Evolutionary conservation across 2,888 invertebrate species (phyloP), one percentile per base, ranked within the genome.

Genomic region (Ormyrus rosae): DNA sequence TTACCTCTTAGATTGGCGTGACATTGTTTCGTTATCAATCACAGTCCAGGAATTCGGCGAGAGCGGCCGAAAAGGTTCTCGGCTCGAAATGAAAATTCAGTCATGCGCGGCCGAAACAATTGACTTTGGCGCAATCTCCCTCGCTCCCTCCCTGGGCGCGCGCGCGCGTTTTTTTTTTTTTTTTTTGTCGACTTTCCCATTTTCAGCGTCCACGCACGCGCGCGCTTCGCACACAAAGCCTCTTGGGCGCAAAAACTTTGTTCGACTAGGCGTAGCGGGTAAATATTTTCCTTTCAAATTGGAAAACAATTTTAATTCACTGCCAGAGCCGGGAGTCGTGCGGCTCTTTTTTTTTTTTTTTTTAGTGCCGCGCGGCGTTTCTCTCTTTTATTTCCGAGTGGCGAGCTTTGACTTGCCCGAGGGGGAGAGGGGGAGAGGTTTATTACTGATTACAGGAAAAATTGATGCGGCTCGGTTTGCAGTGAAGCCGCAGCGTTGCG

Each of bases 391-490:
- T 63, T n/a, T 7, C 48, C 13, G n/a, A 34, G 34, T 34, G 34
- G 34, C 4, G 34, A 34, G 34, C 34, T 34, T 4, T 34, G 34
- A 34, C 34, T 34, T 48, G 56, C 48, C 45, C 13, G 9, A 45
- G 78, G 85, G 85, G 86, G 34, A 85, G 87, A 87, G 87, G 83
- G 85, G 7, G 85, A 5, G 64, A 73, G 86, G 86, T 88, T 88
- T 88, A 88, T 88, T 88, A 88, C 88, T 87, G 88, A 88, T 88
- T 88, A 88, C 86, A 83, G 85, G 87, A 88, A 88, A 88, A 88
- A 88, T 88, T 87, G 85, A 76, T 87, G 87, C 87, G 34, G 34
- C 86, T 83, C 84, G 83, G 84, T 81, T 82, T 70, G 34, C 34
- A 70, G 58, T 19, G 58, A 70, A 70, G 69, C 69, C 19, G 46